Percentiles rank a stretch among this genome's conserved stretches.
Evolutionary conservation across 2,888 invertebrate species (phyloP).

Genomic region (Lymantria monacha): DNA sequence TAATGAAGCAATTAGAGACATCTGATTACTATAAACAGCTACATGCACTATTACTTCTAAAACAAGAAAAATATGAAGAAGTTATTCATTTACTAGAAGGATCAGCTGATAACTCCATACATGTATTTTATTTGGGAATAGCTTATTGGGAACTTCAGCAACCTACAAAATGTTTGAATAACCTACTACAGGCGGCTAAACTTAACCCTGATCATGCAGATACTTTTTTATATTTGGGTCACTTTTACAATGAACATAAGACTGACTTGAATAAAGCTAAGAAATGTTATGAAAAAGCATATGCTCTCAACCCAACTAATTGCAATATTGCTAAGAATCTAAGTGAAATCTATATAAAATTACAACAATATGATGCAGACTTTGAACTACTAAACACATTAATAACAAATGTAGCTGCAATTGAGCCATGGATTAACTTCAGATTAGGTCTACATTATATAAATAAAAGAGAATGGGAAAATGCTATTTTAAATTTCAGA

Average conservation of each 20-base stretch:
- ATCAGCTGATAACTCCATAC: constrained; percentile 65
- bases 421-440: constrained; percentile 90
- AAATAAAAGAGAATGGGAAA: constrained; percentile 86
- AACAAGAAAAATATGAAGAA: constrained; percentile 75
- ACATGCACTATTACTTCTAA: constrained; percentile 73
- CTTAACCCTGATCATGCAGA: constrained; percentile 87
- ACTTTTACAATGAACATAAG: constrained; percentile 85
- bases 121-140: constrained; percentile 82
- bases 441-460: constrained; percentile 92
- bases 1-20: constrained; percentile 50
- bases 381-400: constrained; percentile 82
- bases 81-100: constrained; percentile 78
- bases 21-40: constrained; percentile 64
- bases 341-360: constrained; percentile 87
- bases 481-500: constrained; percentile 89
- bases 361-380: constrained; percentile 85
- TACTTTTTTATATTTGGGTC: constrained; percentile 89
- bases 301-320: constrained; percentile 86
- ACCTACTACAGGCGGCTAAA: constrained; percentile 87
- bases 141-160: constrained; percentile 83
- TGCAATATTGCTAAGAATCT: constrained; percentile 87
- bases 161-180: constrained; percentile 83
- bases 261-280: constrained; percentile 87
- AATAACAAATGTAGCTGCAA: constrained; percentile 65
- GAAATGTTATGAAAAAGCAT: constrained; percentile 92